Percentiles rank a stretch among this genome's conserved stretches.
Evolutionary conservation across 37 sponge, comb jelly and placozoan genomes (phyloP).

Genomic region (Diacarnus erythraeanus): DNA sequence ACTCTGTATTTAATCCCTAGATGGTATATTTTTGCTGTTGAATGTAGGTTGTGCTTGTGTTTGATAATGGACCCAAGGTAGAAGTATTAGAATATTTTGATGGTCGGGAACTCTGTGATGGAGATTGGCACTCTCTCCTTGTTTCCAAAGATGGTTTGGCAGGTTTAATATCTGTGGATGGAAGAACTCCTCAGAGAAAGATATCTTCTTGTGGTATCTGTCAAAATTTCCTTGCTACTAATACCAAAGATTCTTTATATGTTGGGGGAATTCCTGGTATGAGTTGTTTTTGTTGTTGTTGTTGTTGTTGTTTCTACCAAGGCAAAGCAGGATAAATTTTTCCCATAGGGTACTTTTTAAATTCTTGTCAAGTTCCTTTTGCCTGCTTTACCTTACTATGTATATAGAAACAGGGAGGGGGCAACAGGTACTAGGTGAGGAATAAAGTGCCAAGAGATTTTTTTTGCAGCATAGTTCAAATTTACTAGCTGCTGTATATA

Average conservation of each 20-base stretch:
- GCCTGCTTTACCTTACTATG: not conserved
- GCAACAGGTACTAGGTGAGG: too few species aligned
- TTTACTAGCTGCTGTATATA: too few species aligned
- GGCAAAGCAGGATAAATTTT: too few species aligned
- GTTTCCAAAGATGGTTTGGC: conserved; percentile 26
- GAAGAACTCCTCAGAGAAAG: not conserved
- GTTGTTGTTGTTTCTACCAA: too few species aligned
- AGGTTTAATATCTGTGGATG: conserved; percentile 36
- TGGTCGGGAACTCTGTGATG: conserved; percentile 30
- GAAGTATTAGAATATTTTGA: conserved; percentile 36
- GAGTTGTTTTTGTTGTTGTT: conserved; percentile 16
- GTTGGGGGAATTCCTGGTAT: conserved; percentile 72
- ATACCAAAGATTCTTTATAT: conserved; percentile 48
- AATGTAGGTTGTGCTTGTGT: conserved; percentile 1
- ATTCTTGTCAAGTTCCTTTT: too few species aligned
- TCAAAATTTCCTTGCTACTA: conserved; percentile 12
- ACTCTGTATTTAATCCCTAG: not conserved
- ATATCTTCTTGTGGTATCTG: not conserved
- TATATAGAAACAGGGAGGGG: too few species aligned
- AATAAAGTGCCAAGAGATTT: too few species aligned
- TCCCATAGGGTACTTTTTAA: too few species aligned
- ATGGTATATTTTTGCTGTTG: not conserved
- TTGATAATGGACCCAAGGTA: conserved; percentile 55
- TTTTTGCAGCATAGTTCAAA: too few species aligned
- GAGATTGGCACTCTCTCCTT: conserved; percentile 44